These are phyloP conservation scores for Anthopleura xanthogrammica DNA, from an alignment of 92 coral and sea anemone genomes.

Conservation along the genomic window DNA sequence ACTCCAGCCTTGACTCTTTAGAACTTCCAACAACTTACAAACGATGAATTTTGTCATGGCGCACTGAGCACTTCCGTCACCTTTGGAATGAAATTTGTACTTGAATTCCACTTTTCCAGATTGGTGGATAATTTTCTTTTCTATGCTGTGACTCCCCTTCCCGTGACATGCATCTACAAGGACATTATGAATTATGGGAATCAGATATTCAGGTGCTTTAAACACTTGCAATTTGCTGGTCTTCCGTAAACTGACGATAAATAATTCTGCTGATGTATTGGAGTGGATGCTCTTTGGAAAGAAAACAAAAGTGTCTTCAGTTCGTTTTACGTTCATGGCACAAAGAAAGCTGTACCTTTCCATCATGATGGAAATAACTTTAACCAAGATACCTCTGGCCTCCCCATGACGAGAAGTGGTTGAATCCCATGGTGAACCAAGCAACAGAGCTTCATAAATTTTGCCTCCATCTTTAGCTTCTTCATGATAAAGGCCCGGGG, in stretches of 20 bases:
- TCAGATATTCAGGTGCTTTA: slow-evolving; percentile 9
- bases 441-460: not conserved
- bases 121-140: not conserved
- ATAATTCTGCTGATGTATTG: not conserved
- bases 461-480: not conserved
- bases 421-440: slow-evolving; percentile 17
- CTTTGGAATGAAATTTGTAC: not conserved
- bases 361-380: not conserved
- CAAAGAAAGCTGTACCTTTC: slow-evolving; percentile 7
- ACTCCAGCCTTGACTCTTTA: slow-evolving; percentile 24
- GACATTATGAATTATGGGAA: not conserved
- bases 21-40: slow-evolving; percentile 20
- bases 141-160: not conserved
- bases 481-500: not conserved
- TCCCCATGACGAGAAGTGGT: slow-evolving; percentile 1
- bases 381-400: not conserved
- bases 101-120: slow-evolving; percentile 15
- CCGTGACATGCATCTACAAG: not conserved
- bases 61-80: not conserved
- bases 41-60: slow-evolving; percentile 16
- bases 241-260: slow-evolving; percentile 18
- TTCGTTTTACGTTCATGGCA: slow-evolving; percentile 24
- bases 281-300: not conserved
- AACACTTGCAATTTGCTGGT: slow-evolving; percentile 21
- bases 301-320: slow-evolving; percentile 17